A percentile compares a stretch with the other conserved stretches of the same genome.
Evolutionary conservation across 1,140 invertebrate species (phyloP).

Genomic region (Nixonia krombeini): DNA sequence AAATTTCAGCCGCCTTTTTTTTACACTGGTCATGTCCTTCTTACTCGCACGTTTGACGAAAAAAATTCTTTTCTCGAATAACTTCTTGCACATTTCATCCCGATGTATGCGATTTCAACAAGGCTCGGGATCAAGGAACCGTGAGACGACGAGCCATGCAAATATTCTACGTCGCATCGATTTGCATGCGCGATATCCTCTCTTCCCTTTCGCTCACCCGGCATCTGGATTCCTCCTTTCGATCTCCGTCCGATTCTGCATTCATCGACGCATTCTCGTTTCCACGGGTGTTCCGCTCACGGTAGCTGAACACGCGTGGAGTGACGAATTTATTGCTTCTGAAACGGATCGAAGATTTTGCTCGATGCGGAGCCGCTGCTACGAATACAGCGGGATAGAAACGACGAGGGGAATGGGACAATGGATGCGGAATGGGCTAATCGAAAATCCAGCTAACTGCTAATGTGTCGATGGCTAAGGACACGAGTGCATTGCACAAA

Average conservation of each 20-base stretch:
- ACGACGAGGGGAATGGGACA: conserved; percentile 34
- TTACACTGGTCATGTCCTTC: too few species aligned
- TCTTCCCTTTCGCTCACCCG: conserved; percentile 46
- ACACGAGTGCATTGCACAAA: too few species aligned
- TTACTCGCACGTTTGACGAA: neutral
- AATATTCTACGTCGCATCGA: conserved; percentile 55
- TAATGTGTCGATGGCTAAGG: conserved; percentile 36
- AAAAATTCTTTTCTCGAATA: conserved; percentile 22
- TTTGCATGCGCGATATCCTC: conserved; percentile 55
- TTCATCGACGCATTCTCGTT: conserved; percentile 61
- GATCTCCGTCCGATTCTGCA: conserved; percentile 58
- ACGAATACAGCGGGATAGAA: conserved; percentile 16
- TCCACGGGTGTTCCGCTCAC: conserved; percentile 54
- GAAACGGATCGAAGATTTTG: conserved; percentile 60
- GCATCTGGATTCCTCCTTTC: conserved; percentile 51
- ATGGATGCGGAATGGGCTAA: conserved; percentile 44
- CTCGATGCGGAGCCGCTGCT: conserved; percentile 20
- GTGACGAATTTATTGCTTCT: conserved; percentile 65
- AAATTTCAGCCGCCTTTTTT: too few species aligned
- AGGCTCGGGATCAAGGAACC: conserved; percentile 48
- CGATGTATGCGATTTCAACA: conserved; percentile 40
- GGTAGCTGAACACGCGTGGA: conserved; percentile 52
- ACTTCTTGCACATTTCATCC: conserved; percentile 34
- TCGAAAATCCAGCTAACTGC: conserved; percentile 43
- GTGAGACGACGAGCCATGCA: conserved; percentile 55